A percentile compares a stretch with the other conserved stretches of the same genome.
phyloP scores from a whole-genome alignment of 2,888 invertebrate species.

The Ormyrus pomaceus region DNA sequence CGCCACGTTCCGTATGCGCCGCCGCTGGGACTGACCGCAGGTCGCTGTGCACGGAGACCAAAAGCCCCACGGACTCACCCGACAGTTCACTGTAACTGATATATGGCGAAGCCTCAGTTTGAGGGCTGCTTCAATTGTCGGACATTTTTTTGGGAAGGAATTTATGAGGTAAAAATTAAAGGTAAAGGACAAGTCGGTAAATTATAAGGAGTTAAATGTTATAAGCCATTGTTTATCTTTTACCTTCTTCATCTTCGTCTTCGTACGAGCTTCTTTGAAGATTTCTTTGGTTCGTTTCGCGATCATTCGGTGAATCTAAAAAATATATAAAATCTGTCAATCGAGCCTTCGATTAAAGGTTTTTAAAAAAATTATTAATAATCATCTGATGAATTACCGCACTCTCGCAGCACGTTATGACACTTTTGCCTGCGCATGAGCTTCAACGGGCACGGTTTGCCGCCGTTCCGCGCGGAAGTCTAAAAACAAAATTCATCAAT shows the following conservation, averaged over 20 bases:
- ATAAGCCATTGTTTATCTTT: background rate
- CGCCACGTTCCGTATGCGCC: conserved; percentile 82
- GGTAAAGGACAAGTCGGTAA: too few relatives aligned
- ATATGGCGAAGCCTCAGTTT: too few relatives aligned
- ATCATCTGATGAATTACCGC: conserved; percentile 63
- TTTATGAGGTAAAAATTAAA: too few relatives aligned
- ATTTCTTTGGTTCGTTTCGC: background rate
- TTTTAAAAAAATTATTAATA: too few relatives aligned
- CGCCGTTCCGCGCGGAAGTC: conserved; percentile 79
- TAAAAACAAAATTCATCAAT: conserved; percentile 59
- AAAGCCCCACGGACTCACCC: conserved; percentile 81
- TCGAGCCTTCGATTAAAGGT: too few relatives aligned
- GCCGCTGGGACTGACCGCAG: conserved; percentile 87
- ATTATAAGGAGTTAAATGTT: background rate
- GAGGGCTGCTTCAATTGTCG: too few relatives aligned
- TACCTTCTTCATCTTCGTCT: conserved; percentile 12
- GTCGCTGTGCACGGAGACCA: conserved; percentile 94
- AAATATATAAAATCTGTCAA: background rate
- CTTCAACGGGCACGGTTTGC: conserved; percentile 80
- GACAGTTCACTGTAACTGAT: conserved; percentile 65
- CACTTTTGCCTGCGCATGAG: conserved; percentile 73
- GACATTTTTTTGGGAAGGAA: background rate
- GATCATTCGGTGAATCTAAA: conserved; percentile 32
- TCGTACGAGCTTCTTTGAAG: background rate
- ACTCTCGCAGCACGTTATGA: conserved; percentile 65